Conservation (phyloP, 2,113 vertebrate species). For the Tauraco erythrolophus region DNA sequence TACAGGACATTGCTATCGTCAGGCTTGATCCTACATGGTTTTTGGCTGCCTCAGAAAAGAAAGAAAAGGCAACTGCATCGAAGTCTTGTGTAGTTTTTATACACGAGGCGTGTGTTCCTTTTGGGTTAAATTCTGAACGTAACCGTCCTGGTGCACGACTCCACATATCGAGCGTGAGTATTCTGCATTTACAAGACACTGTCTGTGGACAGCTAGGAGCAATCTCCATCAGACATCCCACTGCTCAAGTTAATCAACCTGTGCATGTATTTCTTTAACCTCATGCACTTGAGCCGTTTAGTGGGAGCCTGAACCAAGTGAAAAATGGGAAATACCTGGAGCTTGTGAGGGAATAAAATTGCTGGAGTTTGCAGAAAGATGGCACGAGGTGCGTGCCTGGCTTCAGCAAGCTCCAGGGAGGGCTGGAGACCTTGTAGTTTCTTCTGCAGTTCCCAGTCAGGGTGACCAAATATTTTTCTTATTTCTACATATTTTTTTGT, state of each 20-base stretch:
- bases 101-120: background rate
- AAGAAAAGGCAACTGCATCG: background rate
- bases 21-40: background rate
- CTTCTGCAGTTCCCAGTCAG: slow-evolving; percentile 6
- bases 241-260: background rate
- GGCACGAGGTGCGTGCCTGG: accelerated
- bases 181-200: accelerated
- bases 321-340: background rate
- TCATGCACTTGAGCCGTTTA: accelerated
- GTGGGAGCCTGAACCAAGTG: background rate
- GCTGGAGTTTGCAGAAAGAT: background rate
- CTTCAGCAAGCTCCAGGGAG: background rate
- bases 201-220: background rate
- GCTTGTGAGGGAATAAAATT: background rate
- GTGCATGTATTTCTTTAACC: background rate
- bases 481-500: background rate
- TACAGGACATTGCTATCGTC: background rate
- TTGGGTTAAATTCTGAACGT: background rate
- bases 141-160: background rate
- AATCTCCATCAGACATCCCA: background rate
- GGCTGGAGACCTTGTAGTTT: background rate
- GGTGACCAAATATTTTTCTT: background rate
- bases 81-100: background rate
- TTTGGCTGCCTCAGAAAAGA: background rate
- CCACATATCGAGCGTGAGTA: accelerated